Conservation (phyloP, 2,888 invertebrate genomes). For the Acanthoscelides obtectus region DNA sequence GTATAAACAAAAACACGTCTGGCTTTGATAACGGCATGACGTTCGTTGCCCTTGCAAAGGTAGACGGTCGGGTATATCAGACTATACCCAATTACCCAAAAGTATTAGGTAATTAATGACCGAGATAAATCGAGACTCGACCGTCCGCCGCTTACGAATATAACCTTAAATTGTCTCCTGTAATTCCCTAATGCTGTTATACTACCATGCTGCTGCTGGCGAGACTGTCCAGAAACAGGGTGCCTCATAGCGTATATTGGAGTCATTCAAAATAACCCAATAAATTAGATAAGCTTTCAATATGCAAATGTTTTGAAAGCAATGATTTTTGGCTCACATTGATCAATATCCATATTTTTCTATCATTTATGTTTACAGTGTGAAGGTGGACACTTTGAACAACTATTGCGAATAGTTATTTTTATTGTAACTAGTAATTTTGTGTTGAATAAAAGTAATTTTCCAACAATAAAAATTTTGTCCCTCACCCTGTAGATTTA, state of each 20-base stretch:
- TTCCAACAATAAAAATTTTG: too few relatives aligned
- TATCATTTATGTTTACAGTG: too few relatives aligned
- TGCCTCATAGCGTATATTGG: not conserved
- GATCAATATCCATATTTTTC: too few relatives aligned
- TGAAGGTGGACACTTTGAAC: too few relatives aligned
- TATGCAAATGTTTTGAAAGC: too few relatives aligned
- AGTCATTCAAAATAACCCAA: not conserved
- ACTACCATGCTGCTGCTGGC: not conserved
- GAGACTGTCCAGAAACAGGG: not conserved
- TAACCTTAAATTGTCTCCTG: conserved; percentile 2
- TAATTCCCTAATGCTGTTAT: not conserved
- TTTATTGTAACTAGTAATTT: too few relatives aligned
- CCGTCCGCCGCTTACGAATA: not conserved
- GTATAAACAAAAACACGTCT: not conserved
- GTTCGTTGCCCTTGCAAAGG: not conserved
- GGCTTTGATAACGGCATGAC: not conserved
- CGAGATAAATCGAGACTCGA: not conserved
- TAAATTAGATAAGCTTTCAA: not conserved
- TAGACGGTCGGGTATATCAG: too few relatives aligned
- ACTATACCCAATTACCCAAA: not conserved
- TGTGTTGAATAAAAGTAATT: too few relatives aligned
- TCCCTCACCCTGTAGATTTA: too few relatives aligned
- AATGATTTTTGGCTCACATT: too few relatives aligned
- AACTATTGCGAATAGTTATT: too few relatives aligned
- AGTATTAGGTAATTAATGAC: conserved; percentile 2